Evolutionary conservation across 2,888 invertebrate species (phyloP).

Genomic region (Julus scandinavius): DNA sequence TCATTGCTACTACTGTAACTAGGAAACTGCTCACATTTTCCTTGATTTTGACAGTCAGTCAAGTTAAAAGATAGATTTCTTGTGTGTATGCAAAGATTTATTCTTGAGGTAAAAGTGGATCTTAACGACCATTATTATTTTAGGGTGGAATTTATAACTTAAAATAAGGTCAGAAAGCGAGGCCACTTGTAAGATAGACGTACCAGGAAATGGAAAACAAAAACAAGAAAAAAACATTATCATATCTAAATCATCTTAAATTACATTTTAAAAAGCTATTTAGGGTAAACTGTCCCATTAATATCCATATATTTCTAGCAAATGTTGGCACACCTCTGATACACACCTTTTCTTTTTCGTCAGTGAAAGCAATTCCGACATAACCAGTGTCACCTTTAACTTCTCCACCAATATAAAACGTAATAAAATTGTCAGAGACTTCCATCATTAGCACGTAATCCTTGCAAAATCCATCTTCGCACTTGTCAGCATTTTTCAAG

Average conservation of each 20-base stretch:
- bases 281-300: not conserved
- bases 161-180: not conserved
- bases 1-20: too few relatives aligned
- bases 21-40: too few relatives aligned
- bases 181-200: not conserved
- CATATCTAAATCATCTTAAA: not conserved
- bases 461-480: not conserved
- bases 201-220: not conserved
- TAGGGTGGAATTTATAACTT: too few relatives aligned
- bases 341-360: constrained; percentile 19
- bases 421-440: not conserved
- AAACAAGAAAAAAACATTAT: not conserved
- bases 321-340: not conserved
- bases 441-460: constrained; percentile 51
- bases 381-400: constrained; percentile 21
- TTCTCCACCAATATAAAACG: constrained; percentile 46
- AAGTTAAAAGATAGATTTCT: too few relatives aligned
- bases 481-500: not conserved
- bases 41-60: too few relatives aligned
- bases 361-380: constrained; percentile 51
- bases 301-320: not conserved
- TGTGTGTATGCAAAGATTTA: too few relatives aligned
- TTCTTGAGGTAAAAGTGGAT: too few relatives aligned
- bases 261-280: not conserved
- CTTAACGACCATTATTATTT: too few relatives aligned